phyloP scores from a whole-genome alignment of 2,888 invertebrate species.

The Cephalotes varians region DNA sequence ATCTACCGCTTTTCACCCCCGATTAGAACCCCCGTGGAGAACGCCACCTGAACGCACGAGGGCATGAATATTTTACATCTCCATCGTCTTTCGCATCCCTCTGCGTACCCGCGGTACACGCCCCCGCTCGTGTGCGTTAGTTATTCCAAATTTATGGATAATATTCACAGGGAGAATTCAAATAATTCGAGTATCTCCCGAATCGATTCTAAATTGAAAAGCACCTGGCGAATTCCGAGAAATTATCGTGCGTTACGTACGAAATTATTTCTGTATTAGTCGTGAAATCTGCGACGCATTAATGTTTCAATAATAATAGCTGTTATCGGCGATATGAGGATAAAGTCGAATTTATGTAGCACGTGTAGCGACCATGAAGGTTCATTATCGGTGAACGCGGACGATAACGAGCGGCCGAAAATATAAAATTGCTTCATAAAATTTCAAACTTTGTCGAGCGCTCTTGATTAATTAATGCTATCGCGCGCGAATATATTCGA shows the following conservation, averaged over 20 bases:
- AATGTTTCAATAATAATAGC: constrained; percentile 16
- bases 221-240: not conserved
- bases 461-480: constrained; percentile 37
- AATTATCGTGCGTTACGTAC: not conserved
- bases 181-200: not conserved
- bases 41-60: constrained; percentile 63
- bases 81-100: constrained; percentile 49
- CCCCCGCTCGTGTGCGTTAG: not conserved
- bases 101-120: constrained; percentile 11
- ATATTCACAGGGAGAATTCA: constrained; percentile 15
- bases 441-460: constrained; percentile 12
- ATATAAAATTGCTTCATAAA: constrained; percentile 23
- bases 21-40: constrained; percentile 35
- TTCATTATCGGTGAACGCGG: constrained; percentile 35
- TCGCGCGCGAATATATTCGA: not conserved
- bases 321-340: constrained; percentile 37
- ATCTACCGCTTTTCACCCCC: constrained; percentile 3
- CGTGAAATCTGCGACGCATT: not conserved
- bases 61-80: constrained; percentile 74
- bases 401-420: constrained; percentile 45
- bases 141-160: not conserved
- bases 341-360: constrained; percentile 52
- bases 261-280: not conserved
- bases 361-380: constrained; percentile 2
- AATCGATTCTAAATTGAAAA: not conserved